phyloP scores from a whole-genome alignment of 92 coral and sea anemone species.

The Porites lobata region DNA sequence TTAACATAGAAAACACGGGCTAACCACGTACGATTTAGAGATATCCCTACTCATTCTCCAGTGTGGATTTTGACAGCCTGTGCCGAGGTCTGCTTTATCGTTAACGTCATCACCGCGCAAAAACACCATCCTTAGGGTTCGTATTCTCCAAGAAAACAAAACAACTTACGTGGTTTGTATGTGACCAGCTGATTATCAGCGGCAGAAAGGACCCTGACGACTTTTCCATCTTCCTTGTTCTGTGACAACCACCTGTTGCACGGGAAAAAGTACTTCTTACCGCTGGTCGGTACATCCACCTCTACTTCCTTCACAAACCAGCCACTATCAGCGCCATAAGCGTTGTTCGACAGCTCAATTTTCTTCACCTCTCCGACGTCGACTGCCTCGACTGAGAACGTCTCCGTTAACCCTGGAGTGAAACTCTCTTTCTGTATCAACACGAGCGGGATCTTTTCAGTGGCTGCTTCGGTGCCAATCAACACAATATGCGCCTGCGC shows the following conservation, averaged over 20 bases:
- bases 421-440: conserved; percentile 85
- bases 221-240: conserved; percentile 94
- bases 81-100: no score
- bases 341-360: conserved; percentile 75
- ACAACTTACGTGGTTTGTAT: conserved; percentile 95
- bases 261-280: conserved; percentile 92
- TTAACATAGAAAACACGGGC: no score
- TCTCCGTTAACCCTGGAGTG: conserved; percentile 90
- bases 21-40: no score
- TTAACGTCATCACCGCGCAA: neutral
- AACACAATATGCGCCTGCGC: conserved; percentile 92
- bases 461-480: conserved; percentile 89
- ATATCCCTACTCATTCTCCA: no score
- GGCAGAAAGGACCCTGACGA: conserved; percentile 82
- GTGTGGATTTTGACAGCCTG: no score
- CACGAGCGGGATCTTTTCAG: conserved; percentile 90
- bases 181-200: conserved; percentile 84
- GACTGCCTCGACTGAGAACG: conserved; percentile 89
- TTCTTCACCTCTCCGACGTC: conserved; percentile 91
- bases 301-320: conserved; percentile 96
- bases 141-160: neutral
- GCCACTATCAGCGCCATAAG: conserved; percentile 85
- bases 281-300: conserved; percentile 96
- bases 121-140: neutral
- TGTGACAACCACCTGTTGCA: conserved; percentile 96